Percentiles rank a stretch among this genome's conserved stretches.
Conservation (phyloP, 2,888 invertebrate genomes). For the Polylopha cassiicola region DNA sequence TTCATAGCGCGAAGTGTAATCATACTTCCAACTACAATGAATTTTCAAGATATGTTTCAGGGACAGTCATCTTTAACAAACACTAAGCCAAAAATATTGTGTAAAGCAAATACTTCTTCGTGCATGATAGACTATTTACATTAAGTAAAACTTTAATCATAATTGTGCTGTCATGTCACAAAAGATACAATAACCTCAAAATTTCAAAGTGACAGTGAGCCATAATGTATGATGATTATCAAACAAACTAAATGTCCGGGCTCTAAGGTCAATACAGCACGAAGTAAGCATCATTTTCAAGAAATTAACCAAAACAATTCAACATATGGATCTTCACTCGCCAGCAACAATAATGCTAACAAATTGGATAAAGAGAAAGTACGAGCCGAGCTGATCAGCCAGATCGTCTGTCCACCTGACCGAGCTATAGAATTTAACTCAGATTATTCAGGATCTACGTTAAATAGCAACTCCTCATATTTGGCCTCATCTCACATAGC, state of each 20-base stretch:
- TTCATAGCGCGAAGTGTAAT: too few species aligned
- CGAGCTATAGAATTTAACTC: conserved; percentile 37
- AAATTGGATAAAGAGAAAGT: conserved; percentile 32
- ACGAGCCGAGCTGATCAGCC: conserved; percentile 33
- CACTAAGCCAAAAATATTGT: too few species aligned
- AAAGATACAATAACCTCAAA: not conserved
- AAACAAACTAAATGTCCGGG: not conserved
- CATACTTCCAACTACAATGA: too few species aligned
- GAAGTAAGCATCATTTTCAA: too few species aligned
- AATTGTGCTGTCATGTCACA: not conserved
- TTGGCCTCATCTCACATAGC: conserved; percentile 35
- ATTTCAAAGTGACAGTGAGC: not conserved
- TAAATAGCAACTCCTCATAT: conserved; percentile 29
- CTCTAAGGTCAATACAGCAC: too few species aligned
- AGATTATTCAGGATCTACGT: conserved; percentile 29
- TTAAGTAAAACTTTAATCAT: too few species aligned
- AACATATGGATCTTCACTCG: not conserved
- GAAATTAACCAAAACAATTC: too few species aligned
- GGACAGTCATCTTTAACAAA: too few species aligned
- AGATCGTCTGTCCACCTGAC: conserved; percentile 27
- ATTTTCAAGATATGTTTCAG: too few species aligned
- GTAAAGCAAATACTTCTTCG: too few species aligned
- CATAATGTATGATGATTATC: not conserved
- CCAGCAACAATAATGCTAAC: not conserved
- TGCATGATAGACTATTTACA: too few species aligned